phyloP scores from a whole-genome alignment of 2,797 vertebrate genomes.

The Thalassophryne amazonica region DNA sequence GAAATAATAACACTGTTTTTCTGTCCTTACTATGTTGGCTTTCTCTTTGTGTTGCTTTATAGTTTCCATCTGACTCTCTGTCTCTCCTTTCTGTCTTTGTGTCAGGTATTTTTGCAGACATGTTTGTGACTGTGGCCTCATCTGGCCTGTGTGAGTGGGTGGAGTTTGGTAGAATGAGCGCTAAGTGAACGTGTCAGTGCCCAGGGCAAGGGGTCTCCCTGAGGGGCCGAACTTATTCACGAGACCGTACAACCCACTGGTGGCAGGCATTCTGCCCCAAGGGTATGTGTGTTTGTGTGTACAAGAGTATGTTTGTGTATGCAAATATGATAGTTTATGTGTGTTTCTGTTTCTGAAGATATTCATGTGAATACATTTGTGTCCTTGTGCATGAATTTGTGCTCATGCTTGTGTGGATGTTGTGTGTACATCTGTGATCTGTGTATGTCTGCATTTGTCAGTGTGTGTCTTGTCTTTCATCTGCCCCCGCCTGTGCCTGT shows the following conservation, averaged over 20 bases:
- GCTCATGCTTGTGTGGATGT: too few species aligned
- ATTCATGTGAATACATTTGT: conserved; percentile 41
- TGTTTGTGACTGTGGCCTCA: background rate
- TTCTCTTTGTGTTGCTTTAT: background rate
- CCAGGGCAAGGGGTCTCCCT: conserved; percentile 55
- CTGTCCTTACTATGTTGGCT: background rate
- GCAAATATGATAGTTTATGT: conserved; percentile 12
- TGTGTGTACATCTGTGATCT: too few species aligned
- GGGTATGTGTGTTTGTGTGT: conserved; percentile 33
- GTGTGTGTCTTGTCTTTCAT: conserved; percentile 27
- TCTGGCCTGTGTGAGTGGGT: background rate
- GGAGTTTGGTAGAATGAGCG: conserved; percentile 55
- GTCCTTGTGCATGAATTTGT: too few species aligned
- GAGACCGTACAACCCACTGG: conserved; percentile 63
- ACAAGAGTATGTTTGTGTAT: conserved; percentile 15
- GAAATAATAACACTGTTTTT: conserved; percentile 18
- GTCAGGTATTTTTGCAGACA: conserved; percentile 18
- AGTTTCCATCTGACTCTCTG: conserved; percentile 4
- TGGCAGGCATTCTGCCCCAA: conserved; percentile 60
- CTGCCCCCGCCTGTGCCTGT: conserved; percentile 3
- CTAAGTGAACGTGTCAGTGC: conserved; percentile 74
- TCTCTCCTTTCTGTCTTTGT: background rate
- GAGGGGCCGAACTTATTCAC: conserved; percentile 63
- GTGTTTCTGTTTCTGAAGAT: conserved; percentile 30
- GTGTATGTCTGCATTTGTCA: conserved; percentile 24